Evolutionary conservation across 2,888 invertebrate genomes (phyloP).

Genomic region (Eupithecia tripunctaria): DNA sequence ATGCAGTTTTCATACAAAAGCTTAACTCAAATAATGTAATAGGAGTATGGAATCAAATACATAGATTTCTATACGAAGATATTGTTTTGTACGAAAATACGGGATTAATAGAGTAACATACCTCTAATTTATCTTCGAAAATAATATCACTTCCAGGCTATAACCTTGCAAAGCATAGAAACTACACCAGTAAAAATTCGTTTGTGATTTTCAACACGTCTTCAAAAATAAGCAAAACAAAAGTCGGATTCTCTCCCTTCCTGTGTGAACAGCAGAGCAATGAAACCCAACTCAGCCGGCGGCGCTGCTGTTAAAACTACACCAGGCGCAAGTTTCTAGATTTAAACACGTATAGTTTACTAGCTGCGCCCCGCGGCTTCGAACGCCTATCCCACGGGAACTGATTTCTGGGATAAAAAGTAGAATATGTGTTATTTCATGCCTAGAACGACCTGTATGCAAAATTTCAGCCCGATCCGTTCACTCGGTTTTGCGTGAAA

Average conservation of each 20-base stretch:
- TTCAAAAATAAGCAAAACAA: background rate
- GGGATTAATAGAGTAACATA: background rate
- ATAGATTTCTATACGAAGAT: background rate
- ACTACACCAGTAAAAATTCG: background rate
- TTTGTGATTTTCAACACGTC: slow-evolving; percentile 11
- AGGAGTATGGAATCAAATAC: too few relatives aligned
- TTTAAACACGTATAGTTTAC: slow-evolving; percentile 5
- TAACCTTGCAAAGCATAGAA: background rate
- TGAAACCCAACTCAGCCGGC: slow-evolving; percentile 7
- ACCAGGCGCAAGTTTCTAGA: slow-evolving; percentile 15
- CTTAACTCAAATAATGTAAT: background rate
- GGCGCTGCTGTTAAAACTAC: slow-evolving; percentile 18
- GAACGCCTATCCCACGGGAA: too few relatives aligned
- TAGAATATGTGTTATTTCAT: too few relatives aligned
- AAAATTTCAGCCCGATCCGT: too few relatives aligned
- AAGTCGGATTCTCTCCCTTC: background rate
- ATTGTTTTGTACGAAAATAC: background rate
- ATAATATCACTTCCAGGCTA: background rate
- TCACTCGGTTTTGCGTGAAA: too few relatives aligned
- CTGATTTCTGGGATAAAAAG: too few relatives aligned
- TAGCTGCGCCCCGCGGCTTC: too few relatives aligned
- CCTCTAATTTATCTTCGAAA: background rate
- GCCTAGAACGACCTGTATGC: too few relatives aligned
- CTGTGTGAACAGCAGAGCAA: slow-evolving; percentile 23
- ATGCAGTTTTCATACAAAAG: background rate